Evolutionary conservation across 2,797 vertebrate species (phyloP).

Genomic region (Antrozous pallidus): DNA sequence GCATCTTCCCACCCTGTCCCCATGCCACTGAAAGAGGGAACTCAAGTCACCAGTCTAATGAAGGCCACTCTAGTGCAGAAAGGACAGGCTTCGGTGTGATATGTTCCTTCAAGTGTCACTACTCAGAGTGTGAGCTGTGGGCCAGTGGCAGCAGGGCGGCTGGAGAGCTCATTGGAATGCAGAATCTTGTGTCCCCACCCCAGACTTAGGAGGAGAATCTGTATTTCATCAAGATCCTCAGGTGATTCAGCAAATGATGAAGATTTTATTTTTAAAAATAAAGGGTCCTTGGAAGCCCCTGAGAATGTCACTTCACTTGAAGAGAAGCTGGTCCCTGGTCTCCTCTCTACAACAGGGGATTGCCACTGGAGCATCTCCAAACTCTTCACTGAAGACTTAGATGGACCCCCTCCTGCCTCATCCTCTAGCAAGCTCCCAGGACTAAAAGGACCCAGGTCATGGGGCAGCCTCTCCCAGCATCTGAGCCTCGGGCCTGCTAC

Average conservation of each 20-base stretch:
- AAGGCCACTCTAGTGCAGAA: not conserved
- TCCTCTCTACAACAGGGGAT: not conserved
- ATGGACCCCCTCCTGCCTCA: not conserved
- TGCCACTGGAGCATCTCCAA: not conserved
- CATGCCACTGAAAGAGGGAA: not conserved
- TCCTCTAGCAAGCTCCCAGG: not conserved
- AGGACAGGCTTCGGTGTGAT: not conserved
- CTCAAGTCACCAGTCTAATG: not conserved
- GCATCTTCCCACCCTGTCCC: not conserved
- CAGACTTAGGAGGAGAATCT: not conserved
- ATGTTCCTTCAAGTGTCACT: not conserved
- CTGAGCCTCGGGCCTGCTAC: not conserved
- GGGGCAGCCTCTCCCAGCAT: not conserved
- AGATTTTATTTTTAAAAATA: not conserved
- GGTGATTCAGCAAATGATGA: not conserved
- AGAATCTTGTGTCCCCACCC: not conserved
- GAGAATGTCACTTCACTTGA: not conserved
- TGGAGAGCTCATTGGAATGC: not conserved
- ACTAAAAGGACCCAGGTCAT: not conserved
- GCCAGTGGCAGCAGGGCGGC: too few relatives aligned
- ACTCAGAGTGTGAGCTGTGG: not conserved
- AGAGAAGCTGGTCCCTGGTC: not conserved
- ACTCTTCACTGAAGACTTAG: not conserved
- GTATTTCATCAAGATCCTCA: not conserved
- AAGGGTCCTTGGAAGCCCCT: not conserved